Evolutionary conservation across 2,113 vertebrate species (phyloP), one percentile per base, ranked within the genome.

Genomic region (Aspidoscelis tigris): DNA sequence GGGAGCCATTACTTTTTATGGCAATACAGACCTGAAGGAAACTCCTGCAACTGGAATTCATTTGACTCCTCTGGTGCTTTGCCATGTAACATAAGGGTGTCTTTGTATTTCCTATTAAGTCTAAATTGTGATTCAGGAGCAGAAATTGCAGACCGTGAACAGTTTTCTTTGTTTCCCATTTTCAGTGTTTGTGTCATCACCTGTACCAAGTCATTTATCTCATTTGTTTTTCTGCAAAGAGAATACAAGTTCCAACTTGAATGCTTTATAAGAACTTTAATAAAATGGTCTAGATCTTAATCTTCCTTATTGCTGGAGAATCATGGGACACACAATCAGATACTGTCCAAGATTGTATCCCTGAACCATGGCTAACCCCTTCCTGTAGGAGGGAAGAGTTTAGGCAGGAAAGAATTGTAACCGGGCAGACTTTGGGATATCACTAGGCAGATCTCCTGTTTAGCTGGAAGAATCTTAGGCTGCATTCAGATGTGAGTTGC

Each of bases 151-250:
- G 93, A 95, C 20, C 86, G 89, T 24, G 92, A 95, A 82, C 82
- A 91, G 73, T 80, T 94, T 71, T 94, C 92, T 89, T 94, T 96
- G 76, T 93, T 92, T 85, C 97, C 97, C 96, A 99, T 94, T 86
- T 95, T 96, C 92, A 99, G 95, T 5, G 99, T 99, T 86, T 96
- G 90, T 0, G 98, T 99, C 99, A 99, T 99, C 93, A 99, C 88
- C 33, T 97, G 95, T 77, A 99, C 97, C 88, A 99, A 95, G 91
- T 99, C 98, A 81, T 96, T 97, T 93, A 99, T 98, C 93, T 99
- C 98, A 78, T 76, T 96, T 80, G 83, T 92, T 92, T 97, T 98
- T 88, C 98, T 99, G 90, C 33, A 71, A 79, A 58, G 70, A 69
- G 22, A 86, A 47, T 74, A 79, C 50, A 50, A 47, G 21, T 87